Base-by-base conservation (phyloP, 2,888 invertebrate species). In the Eulithis testata region DNA sequence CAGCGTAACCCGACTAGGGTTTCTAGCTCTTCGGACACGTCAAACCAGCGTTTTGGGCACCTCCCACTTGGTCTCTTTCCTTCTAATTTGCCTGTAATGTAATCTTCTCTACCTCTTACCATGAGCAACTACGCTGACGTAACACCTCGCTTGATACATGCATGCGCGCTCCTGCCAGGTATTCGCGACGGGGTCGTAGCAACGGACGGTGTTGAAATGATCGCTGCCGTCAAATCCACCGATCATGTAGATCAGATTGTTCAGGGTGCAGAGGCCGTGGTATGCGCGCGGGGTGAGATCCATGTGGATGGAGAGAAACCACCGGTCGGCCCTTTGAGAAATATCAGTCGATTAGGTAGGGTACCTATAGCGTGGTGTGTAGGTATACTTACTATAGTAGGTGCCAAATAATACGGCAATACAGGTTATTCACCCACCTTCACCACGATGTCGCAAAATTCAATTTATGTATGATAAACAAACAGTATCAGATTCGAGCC, bases 171-270 rank as follows among this genome's bases (percentile, higher is more conserved):
- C 95, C 52, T 93, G 94, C 97, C 97, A 97, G 49, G 94, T 94
- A 78, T 96, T 96, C 1, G 93, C 94, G 11, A 96, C 94, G 0
- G 97, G 97, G 81, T 97, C 95, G 84, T 96, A 97, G 77, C 96
- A 96, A 61, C 97, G 95, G 43, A 97, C 96, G 1, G 96, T 96
- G 81, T 96, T 95, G 80, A 97, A 96, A 73, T 97, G 95, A 70
- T 96, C 95, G 65, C 94, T 94, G 11, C 97, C 97, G 80, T 97
- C 97, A 83, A 96, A 97, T 1, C 97, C 97, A 4, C 97, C 97
- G 71, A 97, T 96, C 89, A 97, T 96, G 87, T 96, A 96, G 77
- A 97, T 95, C 56, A 95, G 83, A 76, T 94, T 94, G 86, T 95
- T 95, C 78, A 97, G 83, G 40, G 95, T 89, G 88, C 96, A 95